Conservation (phyloP, 2,113 vertebrate genomes). For the Boulengeromyrus knoepffleri region DNA sequence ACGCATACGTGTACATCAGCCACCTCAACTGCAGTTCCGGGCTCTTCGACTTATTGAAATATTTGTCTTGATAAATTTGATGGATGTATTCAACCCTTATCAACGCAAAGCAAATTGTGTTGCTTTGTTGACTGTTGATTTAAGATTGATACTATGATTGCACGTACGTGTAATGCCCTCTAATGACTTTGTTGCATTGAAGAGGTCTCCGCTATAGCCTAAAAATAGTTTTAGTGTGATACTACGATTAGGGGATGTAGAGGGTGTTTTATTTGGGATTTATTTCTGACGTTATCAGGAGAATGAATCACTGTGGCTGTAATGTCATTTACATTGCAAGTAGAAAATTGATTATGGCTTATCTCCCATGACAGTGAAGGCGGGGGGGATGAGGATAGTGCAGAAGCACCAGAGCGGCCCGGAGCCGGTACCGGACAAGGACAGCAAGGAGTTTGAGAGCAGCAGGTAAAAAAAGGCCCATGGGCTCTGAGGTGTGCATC, state of each 20-base stretch:
- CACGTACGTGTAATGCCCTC: background rate
- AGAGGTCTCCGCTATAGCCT: background rate
- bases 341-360: background rate
- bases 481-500: background rate
- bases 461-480: slow-evolving; percentile 65
- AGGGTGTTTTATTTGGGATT: background rate
- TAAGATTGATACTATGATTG: background rate
- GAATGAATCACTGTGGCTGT: background rate
- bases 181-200: background rate
- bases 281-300: background rate
- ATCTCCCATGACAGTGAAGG: slow-evolving; percentile 73
- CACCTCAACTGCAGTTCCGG: background rate
- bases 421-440: slow-evolving; percentile 71
- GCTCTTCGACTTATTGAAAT: background rate
- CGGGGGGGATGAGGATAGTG: slow-evolving; percentile 94
- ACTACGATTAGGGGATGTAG: background rate
- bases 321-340: background rate
- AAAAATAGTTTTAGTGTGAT: background rate
- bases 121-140: background rate
- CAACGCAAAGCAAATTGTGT: background rate
- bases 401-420: slow-evolving; percentile 84
- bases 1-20: background rate
- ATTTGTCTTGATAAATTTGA: background rate
- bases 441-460: slow-evolving; percentile 82
- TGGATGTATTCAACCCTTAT: background rate